Base-by-base conservation (phyloP, 2,797 vertebrate species). In the Tenualosa thibaudeaui region DNA sequence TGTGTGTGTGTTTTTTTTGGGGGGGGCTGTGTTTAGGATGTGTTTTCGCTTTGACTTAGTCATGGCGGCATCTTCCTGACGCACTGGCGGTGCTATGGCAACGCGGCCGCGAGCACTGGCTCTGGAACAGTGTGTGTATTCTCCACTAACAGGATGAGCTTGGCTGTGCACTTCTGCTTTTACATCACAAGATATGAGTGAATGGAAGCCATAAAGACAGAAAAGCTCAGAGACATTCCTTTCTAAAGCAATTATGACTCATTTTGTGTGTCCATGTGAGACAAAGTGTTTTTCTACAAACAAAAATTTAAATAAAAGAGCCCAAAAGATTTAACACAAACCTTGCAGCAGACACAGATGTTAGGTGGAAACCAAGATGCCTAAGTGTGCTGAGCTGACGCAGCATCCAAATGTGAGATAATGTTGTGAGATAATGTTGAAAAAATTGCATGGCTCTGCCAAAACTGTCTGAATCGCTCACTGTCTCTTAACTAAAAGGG, bases 31-130 rank as follows among this genome's bases (percentile, higher is more conserved):
- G 31, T 31, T 31, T 31, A 31, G 31, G 31, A 40, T 71, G 65
- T 71, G 26, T 31, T 71, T 31, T 40, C 9, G n/a, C 58, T 62
- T 62, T 5, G 65, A 87, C 86, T 81, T 89, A 89, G 86, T 85
- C 84, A 85, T 88, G 82, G 65, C 86, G 54, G 53, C 83, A 85
- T 84, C 82, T 87, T 84, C 43, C 81, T 62, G 88, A 88, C 75
- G 83, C 81, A 86, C 81, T 88, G 46, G 50, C 37, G 43, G 31
- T 65, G 3, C 91, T 92, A 93, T 93, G 89, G 93, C 90, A 93
- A 94, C 93, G 90, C 86, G 90, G 90, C 51, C 88, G 88, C 82
- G 65, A 91, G 62, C 71, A 92, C 89, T 88, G 86, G 85, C 84
- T 83, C 17, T 37, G 88, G 81, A 90, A 88, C 88, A 84, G 75